These are phyloP conservation scores for Coreoperca whiteheadi DNA, from an alignment of 2,113 vertebrate genomes.

Conservation along the genomic window DNA sequence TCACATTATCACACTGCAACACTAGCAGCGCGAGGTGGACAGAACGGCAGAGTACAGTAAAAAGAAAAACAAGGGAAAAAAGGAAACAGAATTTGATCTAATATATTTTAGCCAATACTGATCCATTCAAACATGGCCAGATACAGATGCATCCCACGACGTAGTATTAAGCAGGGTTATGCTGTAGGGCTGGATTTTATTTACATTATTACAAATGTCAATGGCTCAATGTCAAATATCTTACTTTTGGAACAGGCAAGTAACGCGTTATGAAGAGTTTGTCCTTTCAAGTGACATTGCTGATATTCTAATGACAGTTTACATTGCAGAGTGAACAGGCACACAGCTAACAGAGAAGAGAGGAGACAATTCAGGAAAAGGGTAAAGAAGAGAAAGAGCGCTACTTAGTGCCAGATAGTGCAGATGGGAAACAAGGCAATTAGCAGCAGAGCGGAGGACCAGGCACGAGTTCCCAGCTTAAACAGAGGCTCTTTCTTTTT, in stretches of 20 bases:
- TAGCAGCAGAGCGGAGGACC: slow-evolving; percentile 48
- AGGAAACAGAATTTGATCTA: no score
- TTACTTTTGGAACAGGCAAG: neutral
- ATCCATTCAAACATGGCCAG: neutral
- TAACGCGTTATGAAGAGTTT: no score
- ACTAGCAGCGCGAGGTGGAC: neutral
- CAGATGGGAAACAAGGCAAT: slow-evolving; percentile 73
- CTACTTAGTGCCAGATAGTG: slow-evolving; percentile 51
- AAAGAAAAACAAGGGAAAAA: no score
- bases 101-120: neutral
- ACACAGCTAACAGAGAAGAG: neutral
- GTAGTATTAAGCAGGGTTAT: neutral
- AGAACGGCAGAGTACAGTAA: no score
- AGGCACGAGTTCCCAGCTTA: slow-evolving; percentile 50
- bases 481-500: slow-evolving; percentile 47
- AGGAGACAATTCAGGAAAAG: slow-evolving; percentile 9
- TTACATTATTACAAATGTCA: neutral
- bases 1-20: neutral
- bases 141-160: neutral
- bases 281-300: neutral
- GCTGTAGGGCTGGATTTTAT: neutral
- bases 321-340: neutral
- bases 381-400: slow-evolving; percentile 24
- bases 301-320: neutral
- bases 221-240: neutral